These are phyloP conservation scores for Microtus pennsylvanicus DNA, from an alignment of 2,113 vertebrate species.

Conservation along the genomic window DNA sequence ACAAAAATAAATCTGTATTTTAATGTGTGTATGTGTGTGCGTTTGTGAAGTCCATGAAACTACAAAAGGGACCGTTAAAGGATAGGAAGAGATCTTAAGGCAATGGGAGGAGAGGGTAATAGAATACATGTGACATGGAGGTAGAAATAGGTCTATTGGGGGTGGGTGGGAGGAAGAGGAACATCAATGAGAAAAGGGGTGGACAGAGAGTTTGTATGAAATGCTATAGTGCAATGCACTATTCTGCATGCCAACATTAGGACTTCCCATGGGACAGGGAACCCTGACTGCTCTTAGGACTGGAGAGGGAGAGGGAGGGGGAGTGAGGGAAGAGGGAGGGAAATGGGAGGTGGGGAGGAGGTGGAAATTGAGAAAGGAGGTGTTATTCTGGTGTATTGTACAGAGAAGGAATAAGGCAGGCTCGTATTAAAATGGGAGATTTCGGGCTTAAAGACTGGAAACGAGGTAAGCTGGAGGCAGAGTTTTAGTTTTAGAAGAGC, in stretches of 20 bases:
- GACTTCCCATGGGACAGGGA: too few species aligned
- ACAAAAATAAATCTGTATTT: not conserved
- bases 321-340: too few species aligned
- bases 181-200: not conserved
- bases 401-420: not conserved
- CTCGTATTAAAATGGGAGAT: not conserved
- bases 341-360: too few species aligned
- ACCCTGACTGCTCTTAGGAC: too few species aligned
- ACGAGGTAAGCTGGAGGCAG: not conserved
- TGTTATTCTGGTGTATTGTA: not conserved
- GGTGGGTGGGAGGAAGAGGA: too few species aligned
- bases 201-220: not conserved
- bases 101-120: not conserved
- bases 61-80: not conserved
- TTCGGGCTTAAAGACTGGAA: not conserved
- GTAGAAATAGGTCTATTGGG: too few species aligned
- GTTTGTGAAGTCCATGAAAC: not conserved
- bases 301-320: too few species aligned
- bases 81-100: not conserved
- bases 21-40: not conserved
- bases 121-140: not conserved
- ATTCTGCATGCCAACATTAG: not conserved
- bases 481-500: slow-evolving; percentile 34
- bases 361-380: not conserved
- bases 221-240: not conserved